phyloP scores from a whole-genome alignment of 37 sponge, comb jelly and placozoan genomes.

The Ianthella basta region DNA sequence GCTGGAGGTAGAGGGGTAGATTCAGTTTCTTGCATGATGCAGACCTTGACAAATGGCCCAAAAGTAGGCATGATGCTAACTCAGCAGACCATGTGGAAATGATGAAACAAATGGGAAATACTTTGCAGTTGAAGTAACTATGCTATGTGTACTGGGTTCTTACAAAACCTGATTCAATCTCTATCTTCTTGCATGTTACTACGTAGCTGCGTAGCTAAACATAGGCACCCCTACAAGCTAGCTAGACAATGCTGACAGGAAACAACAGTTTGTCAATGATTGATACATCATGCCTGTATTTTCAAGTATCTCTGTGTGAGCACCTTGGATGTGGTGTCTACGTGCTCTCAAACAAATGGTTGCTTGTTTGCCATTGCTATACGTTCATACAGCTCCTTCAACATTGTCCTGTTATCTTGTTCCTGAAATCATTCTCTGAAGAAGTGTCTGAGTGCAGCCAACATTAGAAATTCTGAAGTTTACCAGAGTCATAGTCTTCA shows the following conservation, averaged over 20 bases:
- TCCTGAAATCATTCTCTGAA: too few species aligned
- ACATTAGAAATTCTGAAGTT: too few species aligned
- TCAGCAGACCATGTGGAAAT: too few species aligned
- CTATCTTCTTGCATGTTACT: too few species aligned
- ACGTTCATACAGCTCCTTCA: constrained; percentile 18
- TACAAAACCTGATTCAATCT: too few species aligned
- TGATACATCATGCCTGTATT: background rate
- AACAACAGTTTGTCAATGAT: background rate
- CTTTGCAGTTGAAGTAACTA: constrained; percentile 10
- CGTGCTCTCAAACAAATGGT: background rate
- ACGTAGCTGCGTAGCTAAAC: background rate
- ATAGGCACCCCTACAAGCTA: constrained; percentile 6
- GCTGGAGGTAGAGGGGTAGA: background rate
- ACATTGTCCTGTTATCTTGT: background rate
- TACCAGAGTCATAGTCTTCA: too few species aligned
- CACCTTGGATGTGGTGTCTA: background rate
- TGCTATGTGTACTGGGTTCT: background rate
- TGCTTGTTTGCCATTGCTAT: background rate
- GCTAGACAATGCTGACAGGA: constrained; percentile 1
- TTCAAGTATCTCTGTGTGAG: background rate
- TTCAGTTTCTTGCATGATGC: too few species aligned
- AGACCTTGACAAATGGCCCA: too few species aligned
- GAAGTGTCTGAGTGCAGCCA: too few species aligned
- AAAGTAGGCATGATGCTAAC: too few species aligned
- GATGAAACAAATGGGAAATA: background rate